phyloP scores from a whole-genome alignment of 2,113 vertebrate genomes.

The Protomyctophum bolini region DNA sequence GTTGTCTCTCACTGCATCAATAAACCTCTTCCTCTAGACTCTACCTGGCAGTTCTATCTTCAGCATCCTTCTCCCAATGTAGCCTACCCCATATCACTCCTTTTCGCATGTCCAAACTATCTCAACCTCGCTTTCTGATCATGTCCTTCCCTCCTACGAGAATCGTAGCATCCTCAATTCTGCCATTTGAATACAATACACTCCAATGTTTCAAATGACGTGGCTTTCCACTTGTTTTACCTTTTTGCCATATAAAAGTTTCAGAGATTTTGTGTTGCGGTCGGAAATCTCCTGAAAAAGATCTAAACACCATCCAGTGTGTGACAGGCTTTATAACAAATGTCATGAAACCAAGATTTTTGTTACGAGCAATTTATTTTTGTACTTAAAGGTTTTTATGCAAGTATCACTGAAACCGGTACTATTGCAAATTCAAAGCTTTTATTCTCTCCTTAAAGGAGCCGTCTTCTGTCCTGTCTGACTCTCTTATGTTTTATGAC shows the following conservation, averaged over 20 bases:
- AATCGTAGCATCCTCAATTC: too few species aligned
- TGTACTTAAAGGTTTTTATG: conserved; percentile 71
- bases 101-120: too few species aligned
- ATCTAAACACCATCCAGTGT: conserved; percentile 61
- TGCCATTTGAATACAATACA: too few species aligned
- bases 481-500: conserved; percentile 40
- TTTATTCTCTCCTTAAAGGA: conserved; percentile 60
- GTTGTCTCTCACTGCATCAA: too few species aligned
- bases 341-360: conserved; percentile 71
- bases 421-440: conserved; percentile 63
- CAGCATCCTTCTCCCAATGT: too few species aligned
- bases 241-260: conserved; percentile 14
- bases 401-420: conserved; percentile 58
- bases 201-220: conserved; percentile 37
- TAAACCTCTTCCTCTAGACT: too few species aligned
- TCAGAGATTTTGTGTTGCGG: conserved; percentile 44
- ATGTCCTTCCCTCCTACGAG: too few species aligned
- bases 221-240: conserved; percentile 64
- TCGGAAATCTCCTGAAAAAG: conserved; percentile 57
- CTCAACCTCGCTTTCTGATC: too few species aligned
- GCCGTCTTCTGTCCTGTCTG: conserved; percentile 51
- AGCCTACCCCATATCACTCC: too few species aligned
- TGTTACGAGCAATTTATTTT: conserved; percentile 78
- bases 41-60: too few species aligned
- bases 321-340: conserved; percentile 49